Percentiles rank a stretch among this genome's conserved stretches.
phyloP scores from a whole-genome alignment of 2,888 invertebrate genomes.

The Heteromyza rotundicornis region DNA sequence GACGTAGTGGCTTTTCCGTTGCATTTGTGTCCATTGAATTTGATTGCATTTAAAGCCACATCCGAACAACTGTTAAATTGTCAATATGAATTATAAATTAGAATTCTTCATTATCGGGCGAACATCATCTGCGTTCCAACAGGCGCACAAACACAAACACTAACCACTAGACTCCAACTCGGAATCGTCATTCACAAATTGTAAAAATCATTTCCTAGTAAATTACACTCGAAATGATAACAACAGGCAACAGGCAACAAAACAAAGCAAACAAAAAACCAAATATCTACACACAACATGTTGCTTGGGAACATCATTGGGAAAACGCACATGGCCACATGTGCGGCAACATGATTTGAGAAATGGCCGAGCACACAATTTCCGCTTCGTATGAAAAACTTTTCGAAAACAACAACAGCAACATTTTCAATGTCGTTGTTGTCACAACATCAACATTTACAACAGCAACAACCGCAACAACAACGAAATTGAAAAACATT shows the following conservation, averaged over 20 bases:
- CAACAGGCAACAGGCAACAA: neutral
- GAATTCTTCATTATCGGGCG: neutral
- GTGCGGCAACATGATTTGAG: no score
- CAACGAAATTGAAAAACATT: neutral
- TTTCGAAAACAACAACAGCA: no score
- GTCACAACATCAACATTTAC: conserved; percentile 15
- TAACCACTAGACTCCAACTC: neutral
- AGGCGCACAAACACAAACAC: neutral
- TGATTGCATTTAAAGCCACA: no score
- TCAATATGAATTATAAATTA: neutral
- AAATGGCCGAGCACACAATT: neutral
- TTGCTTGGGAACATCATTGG: neutral
- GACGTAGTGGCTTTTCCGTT: no score
- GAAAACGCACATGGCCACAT: no score
- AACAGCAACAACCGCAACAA: neutral
- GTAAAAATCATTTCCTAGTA: neutral
- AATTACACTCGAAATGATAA: neutral
- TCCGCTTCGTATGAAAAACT: no score
- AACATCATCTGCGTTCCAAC: neutral
- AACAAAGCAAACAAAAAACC: no score
- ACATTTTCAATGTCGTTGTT: conserved; percentile 27
- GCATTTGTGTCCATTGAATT: no score
- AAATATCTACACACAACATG: neutral
- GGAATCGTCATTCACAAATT: neutral
- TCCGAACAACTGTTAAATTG: neutral